A percentile compares a stretch with the other conserved stretches of the same genome.
Evolutionary conservation across 2,888 invertebrate species (phyloP).

Genomic region (Labia minor): DNA sequence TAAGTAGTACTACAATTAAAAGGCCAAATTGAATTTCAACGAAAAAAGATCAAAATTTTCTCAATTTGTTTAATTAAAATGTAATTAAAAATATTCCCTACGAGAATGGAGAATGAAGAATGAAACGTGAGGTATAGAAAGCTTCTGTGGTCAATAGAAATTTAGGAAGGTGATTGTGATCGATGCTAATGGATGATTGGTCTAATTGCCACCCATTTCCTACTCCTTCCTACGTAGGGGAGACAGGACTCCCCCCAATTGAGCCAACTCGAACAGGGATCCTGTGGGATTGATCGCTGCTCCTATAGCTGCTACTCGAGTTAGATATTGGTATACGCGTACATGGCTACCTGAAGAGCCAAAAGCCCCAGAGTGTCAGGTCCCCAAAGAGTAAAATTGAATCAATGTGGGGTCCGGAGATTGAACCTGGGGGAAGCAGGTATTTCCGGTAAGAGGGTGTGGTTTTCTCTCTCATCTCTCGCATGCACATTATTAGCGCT

Average conservation of each 20-base stretch:
- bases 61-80: too few species aligned
- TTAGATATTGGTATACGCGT: background rate
- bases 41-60: too few species aligned
- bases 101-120: too few species aligned
- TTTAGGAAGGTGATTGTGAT: background rate
- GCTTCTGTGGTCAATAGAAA: too few species aligned
- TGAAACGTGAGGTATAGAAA: too few species aligned
- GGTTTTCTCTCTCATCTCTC: slow-evolving; percentile 4
- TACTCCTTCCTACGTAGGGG: too few species aligned
- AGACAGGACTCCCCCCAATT: background rate
- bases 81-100: too few species aligned
- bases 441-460: slow-evolving; percentile 5
- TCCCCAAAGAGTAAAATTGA: background rate
- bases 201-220: background rate
- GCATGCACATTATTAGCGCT: slow-evolving; percentile 7
- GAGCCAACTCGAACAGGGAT: background rate
- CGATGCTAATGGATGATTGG: slow-evolving; percentile 13
- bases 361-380: too few species aligned
- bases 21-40: too few species aligned
- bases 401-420: slow-evolving; percentile 6
- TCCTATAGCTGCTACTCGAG: background rate
- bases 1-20: too few species aligned
- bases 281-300: background rate
- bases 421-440: background rate
- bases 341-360: too few species aligned